Evolutionary conservation across 2,888 invertebrate genomes (phyloP).

Genomic region (Rhaphigaster nebulosa): DNA sequence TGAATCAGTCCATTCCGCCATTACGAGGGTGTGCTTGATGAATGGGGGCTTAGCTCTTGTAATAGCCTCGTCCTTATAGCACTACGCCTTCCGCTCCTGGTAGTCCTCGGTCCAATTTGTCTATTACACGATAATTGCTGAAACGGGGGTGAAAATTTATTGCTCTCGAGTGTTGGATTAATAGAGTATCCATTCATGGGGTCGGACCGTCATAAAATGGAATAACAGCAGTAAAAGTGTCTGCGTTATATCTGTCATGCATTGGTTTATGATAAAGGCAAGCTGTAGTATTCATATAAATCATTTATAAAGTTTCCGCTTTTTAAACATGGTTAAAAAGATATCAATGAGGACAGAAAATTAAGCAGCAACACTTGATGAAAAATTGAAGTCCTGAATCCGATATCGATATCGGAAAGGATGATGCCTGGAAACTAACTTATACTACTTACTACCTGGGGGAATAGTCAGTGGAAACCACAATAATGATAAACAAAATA

Average conservation of each 20-base stretch:
- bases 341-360: too few species aligned
- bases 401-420: too few species aligned
- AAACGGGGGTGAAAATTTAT: background rate
- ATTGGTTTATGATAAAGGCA: background rate
- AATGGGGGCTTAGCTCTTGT: conserved; percentile 39
- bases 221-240: background rate
- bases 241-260: background rate
- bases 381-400: too few species aligned
- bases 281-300: background rate
- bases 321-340: background rate
- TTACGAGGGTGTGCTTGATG: conserved; percentile 36
- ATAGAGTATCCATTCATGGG: background rate
- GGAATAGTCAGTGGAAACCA: too few species aligned
- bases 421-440: too few species aligned
- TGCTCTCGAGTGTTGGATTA: background rate
- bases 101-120: background rate
- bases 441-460: too few species aligned
- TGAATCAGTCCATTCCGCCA: conserved; percentile 37
- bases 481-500: too few species aligned
- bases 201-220: background rate
- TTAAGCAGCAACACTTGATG: too few species aligned
- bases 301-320: background rate
- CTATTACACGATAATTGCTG: conserved; percentile 12
- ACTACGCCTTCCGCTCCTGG: background rate
- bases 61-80: background rate